Percentiles rank a stretch among this genome's conserved stretches.
Conservation (phyloP, 1,140 invertebrate genomes). For the Choristoneura fumiferana region DNA sequence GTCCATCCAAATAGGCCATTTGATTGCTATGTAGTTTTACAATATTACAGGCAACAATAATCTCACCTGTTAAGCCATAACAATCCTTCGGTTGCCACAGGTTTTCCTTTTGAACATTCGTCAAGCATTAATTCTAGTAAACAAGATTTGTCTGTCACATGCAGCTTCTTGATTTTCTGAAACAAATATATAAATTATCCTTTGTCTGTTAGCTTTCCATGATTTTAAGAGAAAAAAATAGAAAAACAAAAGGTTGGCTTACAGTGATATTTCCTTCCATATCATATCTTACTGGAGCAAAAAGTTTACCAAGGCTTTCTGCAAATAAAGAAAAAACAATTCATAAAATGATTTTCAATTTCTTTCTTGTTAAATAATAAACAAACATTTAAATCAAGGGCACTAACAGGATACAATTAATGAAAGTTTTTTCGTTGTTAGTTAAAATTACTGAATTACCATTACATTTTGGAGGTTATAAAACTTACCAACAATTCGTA, state of each 20-base stretch:
- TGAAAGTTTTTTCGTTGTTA: too few relatives aligned
- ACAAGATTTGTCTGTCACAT: slow-evolving; percentile 76
- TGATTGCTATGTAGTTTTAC: too few relatives aligned
- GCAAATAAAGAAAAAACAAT: slow-evolving; percentile 47
- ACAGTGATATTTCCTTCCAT: slow-evolving; percentile 87
- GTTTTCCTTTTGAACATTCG: slow-evolving; percentile 75
- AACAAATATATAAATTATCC: slow-evolving; percentile 26
- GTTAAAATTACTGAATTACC: too few relatives aligned
- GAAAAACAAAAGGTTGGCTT: slow-evolving; percentile 49
- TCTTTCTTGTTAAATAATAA: too few relatives aligned
- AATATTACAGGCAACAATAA: not conserved
- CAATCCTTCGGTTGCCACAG: slow-evolving; percentile 80
- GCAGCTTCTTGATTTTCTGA: slow-evolving; percentile 83
- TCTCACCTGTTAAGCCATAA: slow-evolving; percentile 84
- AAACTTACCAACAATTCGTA: slow-evolving; percentile 81
- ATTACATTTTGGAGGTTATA: not conserved
- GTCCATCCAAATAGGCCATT: too few relatives aligned
- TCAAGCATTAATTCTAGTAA: slow-evolving; percentile 83
- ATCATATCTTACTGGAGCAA: slow-evolving; percentile 85
- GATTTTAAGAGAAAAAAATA: too few relatives aligned
- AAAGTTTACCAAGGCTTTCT: slow-evolving; percentile 86
- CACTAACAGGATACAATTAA: too few relatives aligned
- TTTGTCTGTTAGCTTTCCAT: not conserved
- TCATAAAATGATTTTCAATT: too few relatives aligned
- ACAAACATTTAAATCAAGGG: too few relatives aligned